Percentiles rank a stretch among this genome's conserved stretches.
These are phyloP conservation scores for Catharus ustulatus DNA, from an alignment of 2,797 vertebrate genomes.

Conservation along the genomic window DNA sequence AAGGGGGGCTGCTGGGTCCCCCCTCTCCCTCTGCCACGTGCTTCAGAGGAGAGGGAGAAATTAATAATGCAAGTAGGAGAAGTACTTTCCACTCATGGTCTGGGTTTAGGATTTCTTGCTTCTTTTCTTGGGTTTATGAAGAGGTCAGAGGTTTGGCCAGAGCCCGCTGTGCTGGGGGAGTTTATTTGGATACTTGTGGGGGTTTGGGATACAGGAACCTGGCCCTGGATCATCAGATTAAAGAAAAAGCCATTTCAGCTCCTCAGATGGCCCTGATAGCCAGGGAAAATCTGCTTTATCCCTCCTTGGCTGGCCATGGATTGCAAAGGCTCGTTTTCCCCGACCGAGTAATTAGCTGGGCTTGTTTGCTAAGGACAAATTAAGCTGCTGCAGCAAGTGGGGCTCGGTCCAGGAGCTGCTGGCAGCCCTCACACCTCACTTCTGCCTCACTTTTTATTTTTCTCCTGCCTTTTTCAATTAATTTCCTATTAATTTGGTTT, in stretches of 20 bases:
- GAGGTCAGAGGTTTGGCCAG: background rate
- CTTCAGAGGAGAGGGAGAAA: background rate
- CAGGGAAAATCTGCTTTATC: background rate
- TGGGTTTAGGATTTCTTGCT: constrained; percentile 18
- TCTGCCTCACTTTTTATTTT: constrained; percentile 13
- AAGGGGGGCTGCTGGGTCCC: background rate
- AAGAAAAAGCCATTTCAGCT: background rate
- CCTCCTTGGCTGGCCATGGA: background rate
- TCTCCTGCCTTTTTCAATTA: constrained; percentile 26
- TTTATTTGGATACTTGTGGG: background rate
- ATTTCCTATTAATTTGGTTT: constrained; percentile 43
- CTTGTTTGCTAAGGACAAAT: background rate
- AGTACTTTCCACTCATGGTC: background rate
- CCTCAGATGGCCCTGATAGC: background rate
- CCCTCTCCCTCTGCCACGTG: fast-evolving
- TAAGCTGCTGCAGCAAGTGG: background rate
- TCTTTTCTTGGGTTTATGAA: background rate
- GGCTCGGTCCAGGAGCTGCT: background rate
- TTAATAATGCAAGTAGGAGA: background rate
- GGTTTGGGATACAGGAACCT: background rate
- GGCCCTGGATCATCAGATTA: background rate
- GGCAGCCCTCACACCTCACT: background rate
- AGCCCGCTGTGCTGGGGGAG: background rate
- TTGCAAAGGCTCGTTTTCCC: background rate
- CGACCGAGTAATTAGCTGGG: background rate